These are phyloP conservation scores for Aegypius monachus DNA, from an alignment of 2,113 vertebrate genomes.

Conservation along the genomic window DNA sequence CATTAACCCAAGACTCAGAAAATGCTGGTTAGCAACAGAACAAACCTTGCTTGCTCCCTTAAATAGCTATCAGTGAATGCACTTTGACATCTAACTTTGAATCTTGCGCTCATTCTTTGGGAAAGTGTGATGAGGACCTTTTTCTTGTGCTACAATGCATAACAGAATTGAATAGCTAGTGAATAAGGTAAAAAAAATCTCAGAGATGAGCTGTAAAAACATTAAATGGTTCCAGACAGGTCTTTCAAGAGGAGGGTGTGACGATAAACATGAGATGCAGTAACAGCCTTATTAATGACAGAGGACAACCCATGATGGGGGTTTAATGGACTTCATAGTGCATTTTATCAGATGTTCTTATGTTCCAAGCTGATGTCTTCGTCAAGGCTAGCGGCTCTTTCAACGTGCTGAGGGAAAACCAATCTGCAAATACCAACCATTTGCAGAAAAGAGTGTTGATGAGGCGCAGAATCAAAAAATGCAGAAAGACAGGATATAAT, in stretches of 20 bases:
- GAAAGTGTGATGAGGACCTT: not conserved
- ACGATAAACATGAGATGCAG: not conserved
- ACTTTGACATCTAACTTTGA: not conserved
- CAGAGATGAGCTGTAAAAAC: not conserved
- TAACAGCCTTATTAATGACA: not conserved
- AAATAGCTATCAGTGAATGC: not conserved
- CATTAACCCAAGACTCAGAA: not conserved
- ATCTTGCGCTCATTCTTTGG: not conserved
- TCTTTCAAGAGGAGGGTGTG: not conserved
- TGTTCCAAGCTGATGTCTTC: not conserved
- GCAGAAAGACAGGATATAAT: not conserved
- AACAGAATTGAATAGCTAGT: not conserved
- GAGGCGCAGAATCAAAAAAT: not conserved
- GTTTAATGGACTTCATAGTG: not conserved
- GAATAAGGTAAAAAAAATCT: not conserved
- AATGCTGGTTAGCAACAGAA: not conserved
- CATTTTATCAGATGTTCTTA: not conserved
- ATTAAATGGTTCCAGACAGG: not conserved
- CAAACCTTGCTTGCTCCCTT: not conserved
- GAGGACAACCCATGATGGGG: not conserved
- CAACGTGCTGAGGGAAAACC: not conserved
- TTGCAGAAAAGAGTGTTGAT: not conserved
- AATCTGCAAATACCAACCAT: not conserved
- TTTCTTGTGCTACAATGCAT: not conserved
- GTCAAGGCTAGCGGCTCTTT: not conserved